phyloP scores from a whole-genome alignment of 2,113 vertebrate species.

The Paramormyrops kingsleyae region DNA sequence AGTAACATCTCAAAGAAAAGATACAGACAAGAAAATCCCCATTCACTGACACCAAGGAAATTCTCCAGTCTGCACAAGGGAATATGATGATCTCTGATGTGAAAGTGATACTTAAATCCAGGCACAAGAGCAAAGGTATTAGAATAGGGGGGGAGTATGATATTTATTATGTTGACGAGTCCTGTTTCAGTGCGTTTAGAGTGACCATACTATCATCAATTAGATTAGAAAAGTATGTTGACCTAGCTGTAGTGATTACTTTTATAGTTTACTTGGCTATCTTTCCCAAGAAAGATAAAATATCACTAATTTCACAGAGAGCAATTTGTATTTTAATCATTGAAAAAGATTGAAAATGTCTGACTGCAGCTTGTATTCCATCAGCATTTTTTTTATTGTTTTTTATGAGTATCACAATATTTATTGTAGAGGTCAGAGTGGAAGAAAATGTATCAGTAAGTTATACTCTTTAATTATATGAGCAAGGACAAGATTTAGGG shows the following conservation, averaged over 20 bases:
- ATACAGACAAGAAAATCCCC: neutral
- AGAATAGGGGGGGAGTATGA: neutral
- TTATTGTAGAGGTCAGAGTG: neutral
- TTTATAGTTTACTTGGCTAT: neutral
- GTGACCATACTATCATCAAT: neutral
- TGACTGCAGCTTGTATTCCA: neutral
- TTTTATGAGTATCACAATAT: neutral
- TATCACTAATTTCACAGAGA: neutral
- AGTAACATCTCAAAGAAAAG: neutral
- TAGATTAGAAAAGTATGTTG: neutral
- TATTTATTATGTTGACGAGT: neutral
- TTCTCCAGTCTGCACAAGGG: neutral
- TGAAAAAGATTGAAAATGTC: neutral
- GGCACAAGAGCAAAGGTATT: neutral
- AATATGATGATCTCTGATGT: neutral
- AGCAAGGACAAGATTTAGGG: neutral
- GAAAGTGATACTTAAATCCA: neutral
- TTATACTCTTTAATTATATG: neutral
- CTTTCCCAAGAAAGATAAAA: neutral
- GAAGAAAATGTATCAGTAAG: neutral
- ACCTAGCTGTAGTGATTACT: neutral
- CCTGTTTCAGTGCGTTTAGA: neutral
- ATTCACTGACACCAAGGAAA: neutral
- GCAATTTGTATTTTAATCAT: neutral
- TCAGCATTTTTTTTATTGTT: neutral